Base-by-base conservation (phyloP, 2,888 invertebrate genomes). In the Dicranocentrus wangi region DNA sequence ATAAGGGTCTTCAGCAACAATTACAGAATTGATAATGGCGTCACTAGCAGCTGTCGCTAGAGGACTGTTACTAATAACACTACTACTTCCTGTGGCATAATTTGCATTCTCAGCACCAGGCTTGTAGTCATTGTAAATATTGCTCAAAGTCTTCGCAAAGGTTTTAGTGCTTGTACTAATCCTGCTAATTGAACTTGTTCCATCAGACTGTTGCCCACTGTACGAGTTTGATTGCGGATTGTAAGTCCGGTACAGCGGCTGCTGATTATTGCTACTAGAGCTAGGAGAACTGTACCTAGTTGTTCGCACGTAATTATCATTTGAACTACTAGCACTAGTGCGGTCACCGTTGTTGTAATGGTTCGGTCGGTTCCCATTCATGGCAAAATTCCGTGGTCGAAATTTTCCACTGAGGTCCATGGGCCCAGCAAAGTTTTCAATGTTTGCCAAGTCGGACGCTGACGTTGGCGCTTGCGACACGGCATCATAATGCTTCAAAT, bases 51-150 rank as follows among this genome's bases (percentile, higher is more conserved):
- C 55, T 23, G 69, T 21, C 42, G 27, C 32, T 1, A 32, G 25
- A 15, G 21, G 10, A 27, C 19, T 58, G 19, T 25, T 58, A 61
- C 21, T 72, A 61, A 27, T 53, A 27, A 17, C 51, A 32, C 55
- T 28, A 19, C 19, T 28, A 68, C 68, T 70, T 23, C 47, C 32
- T 27, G 55, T 28, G 28, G 55, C 60, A 3, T 53, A 60, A n/a
- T 51, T 15, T 17, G 25, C 23, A 25, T 78, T 78, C 27, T 78
- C 71, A 17, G 17, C 70, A 28, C 63, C 77, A 27, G 78, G 78
- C 32, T 78, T 63, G 71, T 78, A 78, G 58, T 78, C 78, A 43
- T 71, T 78, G 58, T 78, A 78, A 63, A 78, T n/a, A 28, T 17
- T 71, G 28, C 65, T 65, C 23, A 78, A 28, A 17, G 78, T 78